Base-by-base conservation (phyloP, 2,888 invertebrate species). In the Pegoplata infirma region DNA sequence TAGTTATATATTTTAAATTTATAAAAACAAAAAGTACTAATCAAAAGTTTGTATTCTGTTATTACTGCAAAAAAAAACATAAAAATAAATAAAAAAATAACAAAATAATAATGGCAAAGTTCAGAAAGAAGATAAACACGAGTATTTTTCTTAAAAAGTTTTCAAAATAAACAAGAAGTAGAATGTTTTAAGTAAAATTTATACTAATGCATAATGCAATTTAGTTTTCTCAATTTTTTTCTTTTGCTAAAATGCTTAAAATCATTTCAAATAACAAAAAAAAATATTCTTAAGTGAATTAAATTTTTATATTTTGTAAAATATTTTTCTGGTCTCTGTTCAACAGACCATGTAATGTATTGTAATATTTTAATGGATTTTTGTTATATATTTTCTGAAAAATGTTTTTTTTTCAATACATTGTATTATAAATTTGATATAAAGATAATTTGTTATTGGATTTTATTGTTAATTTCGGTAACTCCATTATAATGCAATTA, bases 141-240 rank as follows among this genome's bases (percentile, higher is more conserved):
- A 16, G 10, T 47, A 49, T 0, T 8, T 23, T 51, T 25, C 36
- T 36, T 51, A 36, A 58, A 67, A 59, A 59, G 28, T 32, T 56
- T 36, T 40, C 55, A 32, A 32, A 32, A 19, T 10, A 40, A 23
- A 46, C 12, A 53, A 28, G 10, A 51, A 14, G 6, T 23, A 61
- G 17, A 23, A 72, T 56, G 55, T 59, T 8, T 23, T 69, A 46
- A 69, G 28, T 46, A 55, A 7, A 53, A 59, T 59, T 53, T 59
- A 47, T 8, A 44, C 59, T 71, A 71, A 71, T 66, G 63, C 68
- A 64, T 71, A 46, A 71, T 71, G 66, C 66, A 44, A 61, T 67
- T 61, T 61, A 19, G 17, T 25, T 6, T 3, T 23, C 10, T 56
- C 14, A n/a, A 21, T 36, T 47, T 49, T 21, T 58, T 40, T 3